These are phyloP conservation scores for Ellobius talpinus DNA, from an alignment of 2,113 vertebrate genomes.

Conservation along the genomic window DNA sequence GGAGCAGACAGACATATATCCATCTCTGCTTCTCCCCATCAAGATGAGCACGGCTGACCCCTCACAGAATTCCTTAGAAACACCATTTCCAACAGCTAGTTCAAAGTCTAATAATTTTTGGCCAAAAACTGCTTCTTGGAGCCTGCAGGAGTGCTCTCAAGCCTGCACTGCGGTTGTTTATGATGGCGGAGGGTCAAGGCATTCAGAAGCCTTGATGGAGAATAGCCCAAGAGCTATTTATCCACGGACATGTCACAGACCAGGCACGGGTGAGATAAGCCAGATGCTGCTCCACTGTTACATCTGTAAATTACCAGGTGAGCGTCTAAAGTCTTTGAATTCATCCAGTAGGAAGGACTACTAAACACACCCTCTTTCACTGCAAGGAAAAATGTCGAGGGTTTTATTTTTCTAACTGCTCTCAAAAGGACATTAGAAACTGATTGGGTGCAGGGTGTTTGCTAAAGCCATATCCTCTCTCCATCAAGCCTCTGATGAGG, in stretches of 20 bases:
- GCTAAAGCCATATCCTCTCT: background rate
- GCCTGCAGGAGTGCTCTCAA: conserved; percentile 11
- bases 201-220: background rate
- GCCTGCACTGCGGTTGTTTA: conserved; percentile 43
- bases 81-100: conserved; percentile 41
- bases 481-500: background rate
- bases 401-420: background rate
- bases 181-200: conserved; percentile 42
- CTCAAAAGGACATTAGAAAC: conserved; percentile 19
- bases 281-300: background rate
- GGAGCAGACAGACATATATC: background rate
- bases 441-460: conserved; percentile 15
- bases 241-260: background rate
- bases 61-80: conserved; percentile 40
- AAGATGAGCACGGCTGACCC: background rate
- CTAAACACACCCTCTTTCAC: conserved; percentile 21
- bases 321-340: conserved; percentile 55
- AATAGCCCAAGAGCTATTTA: conserved; percentile 40
- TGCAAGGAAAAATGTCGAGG: background rate
- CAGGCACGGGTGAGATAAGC: conserved; percentile 1
- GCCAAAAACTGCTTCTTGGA: conserved; percentile 54
- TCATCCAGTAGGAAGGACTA: background rate
- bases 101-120: conserved; percentile 41
- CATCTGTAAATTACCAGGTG: conserved; percentile 43
- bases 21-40: background rate